Percentiles rank a stretch among this genome's conserved stretches.
phyloP scores from a whole-genome alignment of 2,797 vertebrate genomes.

The Trachops cirrhosus region DNA sequence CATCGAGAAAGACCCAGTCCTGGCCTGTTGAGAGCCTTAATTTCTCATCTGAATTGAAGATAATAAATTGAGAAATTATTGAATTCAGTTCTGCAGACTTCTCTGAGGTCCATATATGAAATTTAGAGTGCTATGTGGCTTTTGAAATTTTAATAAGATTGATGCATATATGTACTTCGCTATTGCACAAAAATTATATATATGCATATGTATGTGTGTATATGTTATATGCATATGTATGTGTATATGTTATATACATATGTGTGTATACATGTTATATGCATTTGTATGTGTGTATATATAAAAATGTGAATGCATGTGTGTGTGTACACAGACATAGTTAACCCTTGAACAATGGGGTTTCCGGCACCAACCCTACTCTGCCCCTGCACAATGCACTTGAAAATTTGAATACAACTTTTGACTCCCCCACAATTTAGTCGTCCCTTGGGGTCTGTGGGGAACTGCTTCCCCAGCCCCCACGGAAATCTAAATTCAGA shows the following conservation, averaged over 20 bases:
- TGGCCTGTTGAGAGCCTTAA: neutral
- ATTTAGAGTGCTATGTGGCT: neutral
- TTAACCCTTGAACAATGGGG: neutral
- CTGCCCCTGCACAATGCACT: neutral
- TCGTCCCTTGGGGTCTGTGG: too few species aligned
- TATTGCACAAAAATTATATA: neutral
- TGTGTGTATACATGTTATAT: too few species aligned
- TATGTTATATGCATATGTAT: too few species aligned
- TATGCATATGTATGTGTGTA: too few species aligned
- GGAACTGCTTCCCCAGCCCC: too few species aligned
- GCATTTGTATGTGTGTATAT: too few species aligned
- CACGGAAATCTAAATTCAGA: neutral
- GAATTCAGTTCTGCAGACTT: neutral
- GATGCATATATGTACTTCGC: neutral
- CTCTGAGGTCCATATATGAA: neutral
- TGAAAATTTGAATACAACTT: neutral
- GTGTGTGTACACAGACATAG: neutral
- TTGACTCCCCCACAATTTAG: neutral
- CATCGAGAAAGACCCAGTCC: neutral
- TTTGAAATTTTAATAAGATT: constrained; percentile 21
- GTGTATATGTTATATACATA: too few species aligned
- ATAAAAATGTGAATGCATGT: too few species aligned
- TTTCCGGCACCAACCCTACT: neutral
- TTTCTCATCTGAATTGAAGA: neutral
- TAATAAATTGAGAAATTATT: neutral